Percentiles rank a stretch among this genome's conserved stretches.
Conservation (phyloP, 2,888 invertebrate genomes). For the Andrena praecox region DNA sequence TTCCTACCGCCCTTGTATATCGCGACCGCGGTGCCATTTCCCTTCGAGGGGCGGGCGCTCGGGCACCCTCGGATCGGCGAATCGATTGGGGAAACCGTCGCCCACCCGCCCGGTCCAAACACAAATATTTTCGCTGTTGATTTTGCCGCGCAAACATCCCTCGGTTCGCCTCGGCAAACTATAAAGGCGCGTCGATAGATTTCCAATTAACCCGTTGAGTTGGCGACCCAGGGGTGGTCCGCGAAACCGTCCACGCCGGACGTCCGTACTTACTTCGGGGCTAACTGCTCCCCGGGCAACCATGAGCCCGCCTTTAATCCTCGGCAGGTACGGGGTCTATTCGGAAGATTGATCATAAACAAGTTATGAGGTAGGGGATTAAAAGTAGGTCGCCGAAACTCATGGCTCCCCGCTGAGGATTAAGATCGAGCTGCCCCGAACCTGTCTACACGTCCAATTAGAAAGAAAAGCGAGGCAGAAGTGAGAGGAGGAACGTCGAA, state of each 20-base stretch:
- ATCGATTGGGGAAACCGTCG: neutral
- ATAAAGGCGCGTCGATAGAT: constrained; percentile 4
- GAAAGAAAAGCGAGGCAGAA: neutral
- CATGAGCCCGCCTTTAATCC: too few species aligned
- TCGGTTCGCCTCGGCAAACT: neutral
- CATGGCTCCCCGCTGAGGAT: too few species aligned
- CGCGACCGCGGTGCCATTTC: neutral
- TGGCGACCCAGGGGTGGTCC: neutral
- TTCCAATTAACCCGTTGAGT: constrained; percentile 23
- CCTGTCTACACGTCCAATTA: neutral
- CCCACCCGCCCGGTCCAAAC: neutral
- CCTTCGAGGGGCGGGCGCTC: neutral
- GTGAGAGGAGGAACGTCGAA: neutral
- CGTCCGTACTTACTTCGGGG: too few species aligned
- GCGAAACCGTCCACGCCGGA: neutral
- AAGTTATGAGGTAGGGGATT: too few species aligned
- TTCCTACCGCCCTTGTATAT: constrained; percentile 6
- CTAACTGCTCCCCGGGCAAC: too few species aligned
- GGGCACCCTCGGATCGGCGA: neutral
- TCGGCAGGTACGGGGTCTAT: too few species aligned
- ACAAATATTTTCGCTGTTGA: constrained; percentile 24
- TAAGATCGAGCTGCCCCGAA: too few species aligned
- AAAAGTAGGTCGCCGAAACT: too few species aligned
- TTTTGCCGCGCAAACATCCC: constrained; percentile 10
- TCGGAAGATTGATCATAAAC: too few species aligned